A percentile compares a stretch with the other conserved stretches of the same genome.
Evolutionary conservation across 2,113 vertebrate genomes (phyloP).

Genomic region (cat (Felis catus)): F.catus_Fca126_mat1.0 CM031424.1:64143001-64143500

Average conservation of each 20-base stretch:
- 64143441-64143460: slow-evolving; percentile 32
- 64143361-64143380: background rate
- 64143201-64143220: background rate
- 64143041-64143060: too few relatives aligned
- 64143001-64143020: too few relatives aligned
- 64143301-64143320: background rate
- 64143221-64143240: background rate
- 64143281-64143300: background rate
- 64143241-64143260: background rate
- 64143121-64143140: background rate
- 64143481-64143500: background rate
- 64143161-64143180: background rate
- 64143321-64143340: background rate
- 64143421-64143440: background rate
- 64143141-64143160: background rate
- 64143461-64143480: background rate
- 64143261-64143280: background rate
- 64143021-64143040: too few relatives aligned
- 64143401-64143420: slow-evolving; percentile 39
- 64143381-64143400: background rate
- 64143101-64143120: too few relatives aligned
- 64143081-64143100: too few relatives aligned
- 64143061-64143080: too few relatives aligned
- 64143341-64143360: background rate
- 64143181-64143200: background rate